A percentile compares a stretch with the other conserved stretches of the same genome.
Conservation (phyloP, 2,888 invertebrate genomes). For the Sicus ferrugineus region DNA sequence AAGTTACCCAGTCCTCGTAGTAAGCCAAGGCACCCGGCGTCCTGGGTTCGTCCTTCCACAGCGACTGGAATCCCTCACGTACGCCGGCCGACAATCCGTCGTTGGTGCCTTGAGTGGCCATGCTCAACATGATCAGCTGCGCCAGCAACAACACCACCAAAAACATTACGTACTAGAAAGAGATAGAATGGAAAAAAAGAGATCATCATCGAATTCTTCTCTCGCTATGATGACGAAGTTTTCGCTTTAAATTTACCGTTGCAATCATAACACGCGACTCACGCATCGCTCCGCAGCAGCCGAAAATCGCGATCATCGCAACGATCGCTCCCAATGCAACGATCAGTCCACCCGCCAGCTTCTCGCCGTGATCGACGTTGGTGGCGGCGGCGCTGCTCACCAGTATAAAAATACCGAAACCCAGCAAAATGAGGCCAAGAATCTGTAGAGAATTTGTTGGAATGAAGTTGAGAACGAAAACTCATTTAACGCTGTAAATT, state of each 20-base stretch:
- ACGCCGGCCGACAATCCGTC: conserved; percentile 57
- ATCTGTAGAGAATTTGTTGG: conserved; percentile 43
- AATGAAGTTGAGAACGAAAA: neutral
- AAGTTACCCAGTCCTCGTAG: conserved; percentile 53
- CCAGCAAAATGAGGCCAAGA: conserved; percentile 52
- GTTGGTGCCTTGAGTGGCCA: conserved; percentile 56
- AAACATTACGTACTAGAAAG: conserved; percentile 47
- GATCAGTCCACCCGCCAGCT: conserved; percentile 54
- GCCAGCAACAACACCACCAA: conserved; percentile 50
- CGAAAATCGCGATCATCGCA: conserved; percentile 52
- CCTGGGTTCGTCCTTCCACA: conserved; percentile 52
- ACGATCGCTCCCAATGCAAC: conserved; percentile 53
- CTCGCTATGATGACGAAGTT: neutral
- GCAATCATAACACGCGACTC: conserved; percentile 46
- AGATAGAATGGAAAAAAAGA: neutral
- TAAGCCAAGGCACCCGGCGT: conserved; percentile 52
- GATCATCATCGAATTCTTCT: neutral
- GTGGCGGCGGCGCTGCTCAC: conserved; percentile 49
- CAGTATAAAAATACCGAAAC: conserved; percentile 56
- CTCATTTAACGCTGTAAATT: neutral
- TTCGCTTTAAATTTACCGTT: conserved; percentile 15
- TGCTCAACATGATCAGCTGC: conserved; percentile 55
- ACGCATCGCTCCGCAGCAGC: conserved; percentile 55
- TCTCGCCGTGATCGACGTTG: conserved; percentile 56
- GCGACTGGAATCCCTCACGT: conserved; percentile 52